phyloP scores from a whole-genome alignment of 1,140 invertebrate species.

The Metopolophium dirhodum region DNA sequence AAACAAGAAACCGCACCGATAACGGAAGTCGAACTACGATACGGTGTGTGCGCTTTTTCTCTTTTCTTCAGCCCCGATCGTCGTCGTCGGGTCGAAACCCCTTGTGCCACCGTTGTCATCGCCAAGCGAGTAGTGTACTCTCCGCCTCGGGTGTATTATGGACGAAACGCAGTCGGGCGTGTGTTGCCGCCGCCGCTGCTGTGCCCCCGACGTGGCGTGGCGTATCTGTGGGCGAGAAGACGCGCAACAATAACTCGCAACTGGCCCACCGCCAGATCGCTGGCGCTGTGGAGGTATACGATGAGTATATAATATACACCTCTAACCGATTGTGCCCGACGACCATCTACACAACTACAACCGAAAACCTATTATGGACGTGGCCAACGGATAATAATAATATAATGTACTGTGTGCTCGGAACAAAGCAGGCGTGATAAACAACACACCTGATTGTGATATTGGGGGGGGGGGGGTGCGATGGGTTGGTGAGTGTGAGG shows the following conservation, averaged over 20 bases:
- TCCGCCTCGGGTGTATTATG: neutral
- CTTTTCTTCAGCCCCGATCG: neutral
- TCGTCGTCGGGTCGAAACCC: neutral
- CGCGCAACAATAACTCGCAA: neutral
- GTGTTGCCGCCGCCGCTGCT: neutral
- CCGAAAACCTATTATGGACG: neutral
- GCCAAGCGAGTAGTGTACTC: neutral
- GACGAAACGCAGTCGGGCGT: neutral
- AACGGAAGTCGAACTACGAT: constrained; percentile 35
- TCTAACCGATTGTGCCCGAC: neutral
- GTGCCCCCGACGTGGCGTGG: neutral
- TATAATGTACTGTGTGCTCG: neutral
- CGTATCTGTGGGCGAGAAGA: neutral
- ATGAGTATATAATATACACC: neutral
- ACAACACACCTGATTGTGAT: neutral
- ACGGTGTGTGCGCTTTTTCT: neutral
- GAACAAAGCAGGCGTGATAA: neutral
- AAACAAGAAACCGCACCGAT: constrained; percentile 43
- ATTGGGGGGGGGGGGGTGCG: too few relatives aligned
- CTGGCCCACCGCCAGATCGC: neutral
- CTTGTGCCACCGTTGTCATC: neutral
- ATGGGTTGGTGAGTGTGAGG: neutral
- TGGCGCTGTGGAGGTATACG: neutral
- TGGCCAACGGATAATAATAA: neutral
- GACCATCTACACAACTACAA: neutral